Conservation (phyloP, 1,140 invertebrate genomes). For the Lepidurus arcticus region DNA sequence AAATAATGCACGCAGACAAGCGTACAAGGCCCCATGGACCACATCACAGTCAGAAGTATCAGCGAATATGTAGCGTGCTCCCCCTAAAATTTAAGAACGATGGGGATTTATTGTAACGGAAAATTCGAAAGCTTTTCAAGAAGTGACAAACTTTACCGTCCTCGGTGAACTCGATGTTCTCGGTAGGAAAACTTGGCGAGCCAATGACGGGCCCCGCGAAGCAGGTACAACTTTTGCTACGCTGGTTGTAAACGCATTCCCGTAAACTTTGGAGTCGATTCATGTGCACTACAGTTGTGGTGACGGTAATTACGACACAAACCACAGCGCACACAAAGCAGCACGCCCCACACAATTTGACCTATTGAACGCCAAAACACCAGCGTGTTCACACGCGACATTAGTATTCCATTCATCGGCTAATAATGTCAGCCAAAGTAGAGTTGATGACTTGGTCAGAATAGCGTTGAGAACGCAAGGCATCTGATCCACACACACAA, state of each 20-base stretch:
- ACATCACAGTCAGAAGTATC: constrained; percentile 77
- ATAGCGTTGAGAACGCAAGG: background rate
- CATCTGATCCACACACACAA: background rate
- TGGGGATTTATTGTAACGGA: background rate
- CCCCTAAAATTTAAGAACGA: constrained; percentile 36
- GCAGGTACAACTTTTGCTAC: constrained; percentile 69
- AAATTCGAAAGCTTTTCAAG: background rate
- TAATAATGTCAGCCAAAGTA: constrained; percentile 20
- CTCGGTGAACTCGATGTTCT: constrained; percentile 20
- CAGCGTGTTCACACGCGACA: constrained; percentile 10
- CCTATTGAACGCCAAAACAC: constrained; percentile 49
- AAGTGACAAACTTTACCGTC: background rate
- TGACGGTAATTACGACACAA: constrained; percentile 80
- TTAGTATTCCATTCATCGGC: background rate
- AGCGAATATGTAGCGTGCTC: constrained; percentile 60
- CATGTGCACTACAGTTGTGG: constrained; percentile 89
- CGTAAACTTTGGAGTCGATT: constrained; percentile 75
- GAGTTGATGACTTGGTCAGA: background rate
- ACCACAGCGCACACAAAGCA: constrained; percentile 74
- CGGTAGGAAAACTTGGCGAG: background rate
- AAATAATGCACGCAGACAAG: constrained; percentile 77
- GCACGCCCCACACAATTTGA: constrained; percentile 76
- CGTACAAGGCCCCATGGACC: constrained; percentile 76
- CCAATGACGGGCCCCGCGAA: constrained; percentile 29
- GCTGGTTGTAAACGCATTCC: constrained; percentile 76